phyloP scores from a whole-genome alignment of 1,140 invertebrate genomes.

The Chrysoperla carnea region DNA sequence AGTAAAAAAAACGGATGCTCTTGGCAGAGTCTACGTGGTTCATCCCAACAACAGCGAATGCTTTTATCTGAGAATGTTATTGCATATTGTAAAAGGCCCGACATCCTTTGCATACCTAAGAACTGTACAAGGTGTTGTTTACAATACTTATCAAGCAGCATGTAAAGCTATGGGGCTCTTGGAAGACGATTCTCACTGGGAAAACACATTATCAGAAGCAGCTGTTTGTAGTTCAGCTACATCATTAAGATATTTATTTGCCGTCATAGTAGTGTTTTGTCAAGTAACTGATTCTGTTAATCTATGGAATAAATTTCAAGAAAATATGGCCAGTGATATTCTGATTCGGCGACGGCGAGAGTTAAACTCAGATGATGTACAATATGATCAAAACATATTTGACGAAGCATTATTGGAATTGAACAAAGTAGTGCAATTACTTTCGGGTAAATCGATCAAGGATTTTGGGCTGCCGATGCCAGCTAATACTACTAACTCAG shows the following conservation, averaged over 20 bases:
- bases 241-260: slow-evolving; percentile 4
- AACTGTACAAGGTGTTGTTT: slow-evolving; percentile 15
- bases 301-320: slow-evolving; percentile 5
- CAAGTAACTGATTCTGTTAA: slow-evolving; percentile 2
- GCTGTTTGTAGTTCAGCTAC: slow-evolving; percentile 1
- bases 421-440: no score
- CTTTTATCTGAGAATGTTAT: slow-evolving; percentile 22
- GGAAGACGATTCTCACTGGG: slow-evolving; percentile 18
- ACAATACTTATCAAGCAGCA: slow-evolving; percentile 16
- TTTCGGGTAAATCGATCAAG: no score
- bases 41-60: slow-evolving; percentile 21
- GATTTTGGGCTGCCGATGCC: no score
- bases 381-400: no score
- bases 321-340: slow-evolving; percentile 2
- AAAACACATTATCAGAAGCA: slow-evolving; percentile 1
- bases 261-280: slow-evolving; percentile 5
- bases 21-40: slow-evolving; percentile 20
- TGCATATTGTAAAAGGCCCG: slow-evolving; percentile 22
- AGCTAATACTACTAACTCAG: no score
- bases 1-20: slow-evolving; percentile 13
- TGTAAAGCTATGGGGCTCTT: slow-evolving; percentile 14
- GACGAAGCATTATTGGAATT: no score
- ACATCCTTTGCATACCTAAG: slow-evolving; percentile 19
- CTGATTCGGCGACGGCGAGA: no score
- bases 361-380: no score